Evolutionary conservation across 2,797 vertebrate genomes (phyloP).

Genomic region (Coregonus suidteri): DNA sequence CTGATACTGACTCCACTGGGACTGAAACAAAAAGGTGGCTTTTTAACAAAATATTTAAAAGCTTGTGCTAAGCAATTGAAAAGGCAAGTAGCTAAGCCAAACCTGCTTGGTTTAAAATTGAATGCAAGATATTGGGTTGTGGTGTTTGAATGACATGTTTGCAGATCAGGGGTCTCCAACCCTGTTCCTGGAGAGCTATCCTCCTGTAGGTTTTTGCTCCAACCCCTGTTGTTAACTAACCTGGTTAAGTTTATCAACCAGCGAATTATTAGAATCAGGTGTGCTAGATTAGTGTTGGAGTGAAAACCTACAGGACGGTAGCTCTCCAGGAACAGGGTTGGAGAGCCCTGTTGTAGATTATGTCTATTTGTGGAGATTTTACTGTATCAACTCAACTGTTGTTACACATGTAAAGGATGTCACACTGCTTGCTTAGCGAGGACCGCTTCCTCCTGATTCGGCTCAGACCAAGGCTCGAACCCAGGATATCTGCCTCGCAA

Average conservation of each 20-base stretch:
- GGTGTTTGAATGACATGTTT: neutral
- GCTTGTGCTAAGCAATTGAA: constrained; percentile 20
- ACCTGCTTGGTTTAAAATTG: constrained; percentile 10
- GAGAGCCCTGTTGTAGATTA: neutral
- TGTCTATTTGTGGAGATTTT: neutral
- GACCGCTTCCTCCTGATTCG: neutral
- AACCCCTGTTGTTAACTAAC: no score
- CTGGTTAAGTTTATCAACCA: no score
- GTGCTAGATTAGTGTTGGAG: no score
- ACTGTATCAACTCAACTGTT: neutral
- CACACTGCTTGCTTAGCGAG: neutral
- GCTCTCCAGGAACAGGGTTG: no score
- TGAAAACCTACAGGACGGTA: no score
- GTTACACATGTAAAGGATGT: neutral
- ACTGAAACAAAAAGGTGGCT: constrained; percentile 28
- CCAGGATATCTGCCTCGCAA: no score
- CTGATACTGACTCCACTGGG: constrained; percentile 8
- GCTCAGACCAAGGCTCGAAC: neutral
- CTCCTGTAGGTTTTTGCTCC: no score
- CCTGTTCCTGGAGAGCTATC: no score
- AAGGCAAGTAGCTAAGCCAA: constrained; percentile 3
- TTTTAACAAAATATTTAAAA: constrained; percentile 35
- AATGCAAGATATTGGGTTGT: constrained; percentile 5
- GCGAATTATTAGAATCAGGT: no score
- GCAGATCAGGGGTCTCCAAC: no score